Conservation (phyloP, 2,888 invertebrate genomes). For the Cryptophagus acutangulus region DNA sequence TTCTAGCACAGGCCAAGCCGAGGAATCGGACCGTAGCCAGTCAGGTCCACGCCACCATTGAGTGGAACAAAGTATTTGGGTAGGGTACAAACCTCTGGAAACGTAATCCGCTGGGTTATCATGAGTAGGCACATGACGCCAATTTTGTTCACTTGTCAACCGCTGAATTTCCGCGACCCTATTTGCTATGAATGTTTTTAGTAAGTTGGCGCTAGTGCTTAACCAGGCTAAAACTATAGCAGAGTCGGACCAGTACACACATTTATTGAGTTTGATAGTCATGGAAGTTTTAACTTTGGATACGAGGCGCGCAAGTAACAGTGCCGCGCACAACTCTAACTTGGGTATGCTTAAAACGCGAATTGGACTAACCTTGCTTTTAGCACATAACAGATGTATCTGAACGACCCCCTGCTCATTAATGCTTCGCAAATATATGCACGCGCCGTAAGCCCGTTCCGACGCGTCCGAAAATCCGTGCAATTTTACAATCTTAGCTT, state of each 20-base stretch:
- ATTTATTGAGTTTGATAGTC: too few species aligned
- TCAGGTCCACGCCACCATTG: too few species aligned
- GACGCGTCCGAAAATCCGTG: constrained; percentile 27
- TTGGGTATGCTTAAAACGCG: constrained; percentile 26
- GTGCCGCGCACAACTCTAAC: constrained; percentile 29
- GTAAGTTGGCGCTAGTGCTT: constrained; percentile 12
- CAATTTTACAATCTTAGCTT: constrained; percentile 8
- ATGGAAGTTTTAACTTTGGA: constrained; percentile 10
- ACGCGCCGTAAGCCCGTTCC: constrained; percentile 19
- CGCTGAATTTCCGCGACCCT: constrained; percentile 24
- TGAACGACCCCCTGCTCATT: constrained; percentile 9
- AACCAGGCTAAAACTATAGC: constrained; percentile 18
- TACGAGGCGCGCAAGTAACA: constrained; percentile 21
- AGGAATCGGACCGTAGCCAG: too few species aligned
- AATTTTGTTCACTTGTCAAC: too few species aligned
- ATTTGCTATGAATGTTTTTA: constrained; percentile 28
- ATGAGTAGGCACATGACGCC: too few species aligned
- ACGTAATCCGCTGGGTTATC: too few species aligned
- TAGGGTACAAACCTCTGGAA: too few species aligned
- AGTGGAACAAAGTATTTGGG: too few species aligned
- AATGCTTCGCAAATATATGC: constrained; percentile 15
- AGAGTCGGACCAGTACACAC: constrained; percentile 31
- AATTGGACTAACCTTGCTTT: constrained; percentile 32
- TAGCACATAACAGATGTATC: constrained; percentile 25
- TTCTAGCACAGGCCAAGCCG: too few species aligned